Evolutionary conservation across 2,113 vertebrate species (phyloP), one percentile per base, ranked within the genome.

Genomic region (Phrynocephalus versicolor): DNA sequence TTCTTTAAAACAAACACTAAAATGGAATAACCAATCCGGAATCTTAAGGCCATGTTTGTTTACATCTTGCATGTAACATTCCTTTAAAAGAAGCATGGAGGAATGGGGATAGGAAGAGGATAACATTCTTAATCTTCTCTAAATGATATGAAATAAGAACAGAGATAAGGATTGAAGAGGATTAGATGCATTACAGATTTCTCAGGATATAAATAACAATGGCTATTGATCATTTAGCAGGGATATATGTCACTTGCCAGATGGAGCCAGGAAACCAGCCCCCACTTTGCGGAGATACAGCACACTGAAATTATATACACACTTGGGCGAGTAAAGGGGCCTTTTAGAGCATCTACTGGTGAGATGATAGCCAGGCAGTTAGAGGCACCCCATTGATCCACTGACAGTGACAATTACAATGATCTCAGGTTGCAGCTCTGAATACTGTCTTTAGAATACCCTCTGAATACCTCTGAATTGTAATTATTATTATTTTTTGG

Each of bases 261-360:
- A 35, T 82, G 0, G 85, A 83, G 74, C 16, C 81, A 76, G 76
- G 75, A 79, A 35, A 45, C 71, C 78, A 62, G 18, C 45, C 23
- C n/a, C 41, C 1, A 0, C 30, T 58, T 87, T 58, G 21, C 3
- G 3, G 51, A 72, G 55, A 69, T 51, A 13, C 71, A 14, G 33
- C 78, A 3, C 0, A 0, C 6, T 25, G 57, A 65, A 87, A 86
- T 74, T 67, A 57, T 30, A 27, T 18, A 23, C 3, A 21, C 27
- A 18, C 3, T 23, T 23, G 27, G 65, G 76, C 60, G 57, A 55
- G 25, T 18, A 73, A 80, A 73, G 19, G 23, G 57, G 57, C 60
- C 71, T 75, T n/a, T 3, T 41, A 16, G 35, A 74, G 41, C 79
- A 86, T 75, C 79, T 86, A 70, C 41, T 67, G 3, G 85, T 16